phyloP scores from a whole-genome alignment of 1,140 invertebrate genomes.

The Drosophila lacertosa region DNA sequence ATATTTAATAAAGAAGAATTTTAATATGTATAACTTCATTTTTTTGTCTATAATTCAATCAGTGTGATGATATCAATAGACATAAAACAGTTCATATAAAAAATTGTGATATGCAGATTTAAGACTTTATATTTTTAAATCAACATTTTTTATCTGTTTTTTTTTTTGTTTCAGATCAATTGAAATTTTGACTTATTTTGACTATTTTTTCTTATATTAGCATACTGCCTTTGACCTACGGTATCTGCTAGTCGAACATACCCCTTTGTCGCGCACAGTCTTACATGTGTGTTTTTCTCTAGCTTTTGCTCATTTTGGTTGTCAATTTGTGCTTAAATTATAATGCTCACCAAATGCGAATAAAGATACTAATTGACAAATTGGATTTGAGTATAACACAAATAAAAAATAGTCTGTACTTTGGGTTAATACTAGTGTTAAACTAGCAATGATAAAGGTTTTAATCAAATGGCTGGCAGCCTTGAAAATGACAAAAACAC shows the following conservation, averaged over 20 bases:
- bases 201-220: slow-evolving; percentile 15
- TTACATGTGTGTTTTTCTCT: background rate
- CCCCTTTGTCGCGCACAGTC: background rate
- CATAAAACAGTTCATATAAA: too few relatives aligned
- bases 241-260: background rate
- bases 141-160: too few relatives aligned
- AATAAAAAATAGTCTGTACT: slow-evolving; percentile 17
- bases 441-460: slow-evolving; percentile 12
- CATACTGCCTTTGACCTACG: background rate
- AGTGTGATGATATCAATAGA: too few relatives aligned
- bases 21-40: too few relatives aligned
- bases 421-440: slow-evolving; percentile 29
- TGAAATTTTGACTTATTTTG: too few relatives aligned
- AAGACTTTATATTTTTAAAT: too few relatives aligned
- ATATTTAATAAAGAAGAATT: too few relatives aligned
- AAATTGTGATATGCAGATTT: too few relatives aligned
- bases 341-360: slow-evolving; percentile 5
- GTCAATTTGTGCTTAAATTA: slow-evolving; percentile 25
- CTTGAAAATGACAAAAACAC: slow-evolving; percentile 14
- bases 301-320: slow-evolving; percentile 10
- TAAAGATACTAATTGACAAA: slow-evolving; percentile 4
- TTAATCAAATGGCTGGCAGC: slow-evolving; percentile 24
- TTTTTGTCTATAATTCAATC: too few relatives aligned
- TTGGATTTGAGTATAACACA: slow-evolving; percentile 13
- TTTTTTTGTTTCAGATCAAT: too few relatives aligned